Percentiles rank a stretch among this genome's conserved stretches.
Evolutionary conservation across 2,113 vertebrate genomes (phyloP).

Genomic region (Calonectris borealis): DNA sequence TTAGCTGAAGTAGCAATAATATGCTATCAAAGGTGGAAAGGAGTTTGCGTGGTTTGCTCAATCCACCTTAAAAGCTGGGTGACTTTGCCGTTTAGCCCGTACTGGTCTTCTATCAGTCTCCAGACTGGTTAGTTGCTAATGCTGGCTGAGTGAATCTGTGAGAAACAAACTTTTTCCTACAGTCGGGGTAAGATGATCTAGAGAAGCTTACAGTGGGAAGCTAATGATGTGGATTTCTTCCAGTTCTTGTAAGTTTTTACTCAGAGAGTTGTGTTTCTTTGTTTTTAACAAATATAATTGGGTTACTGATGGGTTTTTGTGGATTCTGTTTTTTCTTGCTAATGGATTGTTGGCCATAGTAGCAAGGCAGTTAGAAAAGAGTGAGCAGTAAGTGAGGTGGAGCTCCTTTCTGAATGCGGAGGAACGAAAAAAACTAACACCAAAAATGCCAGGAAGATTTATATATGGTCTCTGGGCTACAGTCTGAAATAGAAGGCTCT

Average conservation of each 20-base stretch:
- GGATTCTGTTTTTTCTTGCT: neutral
- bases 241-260: neutral
- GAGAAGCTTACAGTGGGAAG: neutral
- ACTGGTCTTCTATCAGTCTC: neutral
- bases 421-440: neutral
- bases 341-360: neutral
- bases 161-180: neutral
- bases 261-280: neutral
- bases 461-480: neutral
- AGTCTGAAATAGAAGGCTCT: neutral
- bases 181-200: neutral
- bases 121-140: neutral
- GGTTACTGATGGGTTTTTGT: neutral
- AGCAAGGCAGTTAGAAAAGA: neutral
- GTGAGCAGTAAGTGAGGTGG: neutral
- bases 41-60: neutral
- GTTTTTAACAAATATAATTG: neutral
- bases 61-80: slow-evolving; percentile 34
- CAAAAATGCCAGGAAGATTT: neutral
- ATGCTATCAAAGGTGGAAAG: neutral
- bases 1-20: neutral
- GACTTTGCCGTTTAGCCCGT: neutral
- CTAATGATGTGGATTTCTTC: neutral
- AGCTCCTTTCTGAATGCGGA: neutral
- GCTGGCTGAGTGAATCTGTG: neutral